Evolutionary conservation across 2,797 vertebrate species (phyloP), one percentile per base, ranked within the genome.

Genomic region (Dendrocincla fuliginosa): DNA sequence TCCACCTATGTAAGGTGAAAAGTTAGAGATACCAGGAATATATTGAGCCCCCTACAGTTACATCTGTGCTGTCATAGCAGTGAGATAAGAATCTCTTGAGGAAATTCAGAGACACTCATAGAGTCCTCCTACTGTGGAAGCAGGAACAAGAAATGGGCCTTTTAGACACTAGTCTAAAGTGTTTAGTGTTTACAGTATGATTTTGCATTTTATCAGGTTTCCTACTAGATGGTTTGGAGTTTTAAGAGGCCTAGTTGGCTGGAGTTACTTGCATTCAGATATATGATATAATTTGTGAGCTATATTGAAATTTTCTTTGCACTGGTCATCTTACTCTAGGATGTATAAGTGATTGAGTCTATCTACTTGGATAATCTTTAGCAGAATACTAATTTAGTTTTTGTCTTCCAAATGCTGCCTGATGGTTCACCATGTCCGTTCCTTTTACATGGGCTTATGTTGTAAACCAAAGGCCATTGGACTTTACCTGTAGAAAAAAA

Each of bases 261-360:
- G 30, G 7, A 87, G 8, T 28, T 20, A 76, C 27, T 9, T 70
- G 16, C 9, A 46, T 61, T 65, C 19, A 35, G 5, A 9, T 39
- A 11, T 0, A 0, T 27, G 11, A 14, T 39, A 55, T 11, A 0
- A 35, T 52, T 55, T 90, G 5, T 52, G 13, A 90, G 25, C 6
- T 52, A 10, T 13, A 30, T 28, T 59, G 10, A 24, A 68, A 64
- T 4, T 44, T 44, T 30, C 8, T 61, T 69, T 74, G 8, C 15
- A 42, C 55, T 55, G 39, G n/a, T 55, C 19, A 63, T 28, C n/a
- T 87, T 71, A 52, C 5, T 65, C 16, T 55, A 33, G 12, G 28
- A 65, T 10, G 6, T 30, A 22, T 11, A 73, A 76, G 35, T 63
- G 3, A 77, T 39, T 56, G 28, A 60, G 6, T 68, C 19, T 59